Evolutionary conservation across 2,888 invertebrate genomes (phyloP).

Genomic region (Cantharis nigra): DNA sequence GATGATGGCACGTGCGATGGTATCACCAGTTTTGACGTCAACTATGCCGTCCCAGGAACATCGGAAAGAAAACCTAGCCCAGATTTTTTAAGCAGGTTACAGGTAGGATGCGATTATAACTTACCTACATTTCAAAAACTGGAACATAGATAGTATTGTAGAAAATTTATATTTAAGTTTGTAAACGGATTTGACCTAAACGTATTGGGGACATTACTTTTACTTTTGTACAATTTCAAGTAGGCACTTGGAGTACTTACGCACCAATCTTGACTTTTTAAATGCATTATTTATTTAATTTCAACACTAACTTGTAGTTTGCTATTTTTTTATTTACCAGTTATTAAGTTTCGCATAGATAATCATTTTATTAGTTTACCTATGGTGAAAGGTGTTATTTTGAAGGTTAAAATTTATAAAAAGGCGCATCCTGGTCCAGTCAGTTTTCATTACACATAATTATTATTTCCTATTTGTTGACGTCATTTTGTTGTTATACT

Average conservation of each 20-base stretch:
- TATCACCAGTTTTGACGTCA: constrained; percentile 48
- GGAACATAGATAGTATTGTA: constrained; percentile 24
- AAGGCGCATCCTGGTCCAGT: constrained; percentile 47
- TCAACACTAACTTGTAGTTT: neutral
- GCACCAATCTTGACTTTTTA: neutral
- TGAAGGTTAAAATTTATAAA: constrained; percentile 47
- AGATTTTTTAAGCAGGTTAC: constrained; percentile 53
- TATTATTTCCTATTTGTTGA: constrained; percentile 24
- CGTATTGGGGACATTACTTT: constrained; percentile 44
- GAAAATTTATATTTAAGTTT: constrained; percentile 29
- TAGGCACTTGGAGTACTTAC: neutral
- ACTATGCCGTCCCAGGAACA: constrained; percentile 44
- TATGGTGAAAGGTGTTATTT: constrained; percentile 43
- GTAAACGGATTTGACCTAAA: constrained; percentile 48
- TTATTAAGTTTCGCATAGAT: neutral
- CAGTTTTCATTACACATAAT: constrained; percentile 15
- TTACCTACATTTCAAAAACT: constrained; percentile 26
- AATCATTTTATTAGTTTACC: constrained; percentile 1
- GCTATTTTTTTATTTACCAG: neutral
- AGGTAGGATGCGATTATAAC: constrained; percentile 43
- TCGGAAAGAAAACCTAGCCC: constrained; percentile 49
- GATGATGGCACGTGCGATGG: constrained; percentile 39
- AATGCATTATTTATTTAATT: neutral
- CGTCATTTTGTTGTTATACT: constrained; percentile 25
- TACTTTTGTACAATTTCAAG: constrained; percentile 40